These are phyloP conservation scores for Podarcis muralis DNA, from an alignment of 2,113 vertebrate genomes.

Conservation along the genomic window DNA sequence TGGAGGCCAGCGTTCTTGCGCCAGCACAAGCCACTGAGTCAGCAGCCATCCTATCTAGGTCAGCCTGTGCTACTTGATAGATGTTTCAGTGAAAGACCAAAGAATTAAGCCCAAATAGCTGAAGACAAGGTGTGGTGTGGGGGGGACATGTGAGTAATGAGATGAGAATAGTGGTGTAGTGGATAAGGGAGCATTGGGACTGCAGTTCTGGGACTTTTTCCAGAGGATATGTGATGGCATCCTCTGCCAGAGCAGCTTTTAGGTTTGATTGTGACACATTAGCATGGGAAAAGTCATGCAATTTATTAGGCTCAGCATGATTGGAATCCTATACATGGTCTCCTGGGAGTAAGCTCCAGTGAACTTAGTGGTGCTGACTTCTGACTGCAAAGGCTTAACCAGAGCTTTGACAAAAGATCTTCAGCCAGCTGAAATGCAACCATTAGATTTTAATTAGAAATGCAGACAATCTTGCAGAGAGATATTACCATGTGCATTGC, in stretches of 20 bases:
- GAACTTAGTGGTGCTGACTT: no score
- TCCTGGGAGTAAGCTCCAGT: no score
- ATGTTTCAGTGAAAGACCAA: background rate
- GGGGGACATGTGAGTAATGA: background rate
- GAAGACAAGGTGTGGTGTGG: background rate
- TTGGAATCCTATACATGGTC: no score
- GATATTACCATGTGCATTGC: no score
- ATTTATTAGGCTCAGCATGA: background rate
- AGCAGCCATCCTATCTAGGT: background rate
- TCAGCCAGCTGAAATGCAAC: no score
- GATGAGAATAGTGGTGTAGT: background rate
- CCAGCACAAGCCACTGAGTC: background rate
- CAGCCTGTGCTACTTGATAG: background rate
- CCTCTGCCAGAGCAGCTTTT: background rate
- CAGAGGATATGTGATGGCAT: background rate
- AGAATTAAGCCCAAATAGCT: background rate
- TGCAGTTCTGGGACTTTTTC: background rate
- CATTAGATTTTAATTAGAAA: no score
- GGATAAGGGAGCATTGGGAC: background rate
- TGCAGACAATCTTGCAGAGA: no score
- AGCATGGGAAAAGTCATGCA: background rate
- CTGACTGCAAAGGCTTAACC: no score
- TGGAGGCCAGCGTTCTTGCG: background rate
- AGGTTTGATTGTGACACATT: background rate
- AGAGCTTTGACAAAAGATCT: no score